A percentile compares a stretch with the other conserved stretches of the same genome.
These are phyloP conservation scores for Phoenicopterus ruber DNA, from an alignment of 2,113 vertebrate genomes.

Conservation along the genomic window DNA sequence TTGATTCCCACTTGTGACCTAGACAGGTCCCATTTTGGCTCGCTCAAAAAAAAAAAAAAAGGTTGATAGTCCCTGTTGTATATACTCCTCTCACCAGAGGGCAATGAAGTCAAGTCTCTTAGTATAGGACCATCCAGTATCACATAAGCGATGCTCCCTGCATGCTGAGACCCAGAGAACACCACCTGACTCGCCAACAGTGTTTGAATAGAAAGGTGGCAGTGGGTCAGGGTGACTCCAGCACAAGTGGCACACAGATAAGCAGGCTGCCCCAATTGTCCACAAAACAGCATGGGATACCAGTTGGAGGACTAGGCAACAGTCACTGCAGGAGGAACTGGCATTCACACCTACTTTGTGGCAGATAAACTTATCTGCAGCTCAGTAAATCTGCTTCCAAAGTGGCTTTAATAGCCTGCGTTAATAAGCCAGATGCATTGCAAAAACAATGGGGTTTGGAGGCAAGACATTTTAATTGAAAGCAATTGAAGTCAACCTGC, in stretches of 20 bases:
- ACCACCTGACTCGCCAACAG: background rate
- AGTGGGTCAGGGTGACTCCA: slow-evolving; percentile 31
- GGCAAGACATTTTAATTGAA: background rate
- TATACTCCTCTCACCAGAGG: slow-evolving; percentile 43
- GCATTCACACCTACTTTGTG: slow-evolving; percentile 30
- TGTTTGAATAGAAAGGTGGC: slow-evolving; percentile 29
- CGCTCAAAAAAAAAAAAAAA: background rate
- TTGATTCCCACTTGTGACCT: background rate
- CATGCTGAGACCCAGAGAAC: background rate
- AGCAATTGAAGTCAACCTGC: background rate
- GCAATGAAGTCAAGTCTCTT: slow-evolving; percentile 39
- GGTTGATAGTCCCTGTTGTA: background rate
- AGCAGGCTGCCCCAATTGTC: background rate
- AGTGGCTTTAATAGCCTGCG: background rate
- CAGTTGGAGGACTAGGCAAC: background rate
- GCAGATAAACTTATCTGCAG: slow-evolving; percentile 11
- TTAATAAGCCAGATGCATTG: background rate
- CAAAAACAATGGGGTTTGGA: background rate
- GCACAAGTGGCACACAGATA: slow-evolving; percentile 33
- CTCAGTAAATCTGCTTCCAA: slow-evolving; percentile 14
- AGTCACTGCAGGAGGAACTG: background rate
- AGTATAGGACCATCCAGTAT: background rate
- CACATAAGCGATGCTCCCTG: background rate
- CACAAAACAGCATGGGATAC: background rate
- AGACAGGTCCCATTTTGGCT: background rate